Conservation (phyloP, 2,797 vertebrate species). For the Enteromius trimaculatus region DNA sequence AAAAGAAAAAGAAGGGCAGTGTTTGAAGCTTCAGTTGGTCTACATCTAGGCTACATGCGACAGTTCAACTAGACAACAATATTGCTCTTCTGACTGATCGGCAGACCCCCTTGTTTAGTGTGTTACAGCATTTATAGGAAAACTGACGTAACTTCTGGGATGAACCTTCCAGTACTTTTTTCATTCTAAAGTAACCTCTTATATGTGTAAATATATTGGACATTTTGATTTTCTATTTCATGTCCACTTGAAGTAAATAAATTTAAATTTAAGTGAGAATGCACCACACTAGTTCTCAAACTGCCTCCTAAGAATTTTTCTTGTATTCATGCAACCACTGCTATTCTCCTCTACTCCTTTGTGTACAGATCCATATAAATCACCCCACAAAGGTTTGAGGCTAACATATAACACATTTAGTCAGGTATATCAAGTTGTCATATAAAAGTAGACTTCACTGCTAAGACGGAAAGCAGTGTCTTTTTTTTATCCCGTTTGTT, state of each 20-base stretch:
- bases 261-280: neutral
- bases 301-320: neutral
- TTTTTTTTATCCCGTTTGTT: constrained; percentile 57
- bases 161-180: neutral
- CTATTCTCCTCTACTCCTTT: neutral
- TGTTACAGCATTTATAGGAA: neutral
- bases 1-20: neutral
- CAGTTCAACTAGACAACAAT: neutral
- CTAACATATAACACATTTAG: constrained; percentile 52
- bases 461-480: constrained; percentile 49
- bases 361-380: constrained; percentile 27
- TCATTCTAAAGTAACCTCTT: neutral
- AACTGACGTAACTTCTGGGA: neutral
- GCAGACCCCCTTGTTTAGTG: neutral
- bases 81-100: neutral
- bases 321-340: constrained; percentile 22
- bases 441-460: constrained; percentile 49
- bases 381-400: constrained; percentile 39
- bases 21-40: neutral
- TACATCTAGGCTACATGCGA: neutral
- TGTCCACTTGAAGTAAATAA: neutral
- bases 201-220: neutral
- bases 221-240: neutral
- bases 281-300: neutral
- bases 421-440: constrained; percentile 57